Percentiles rank a stretch among this genome's conserved stretches.
phyloP scores from a whole-genome alignment of 2,113 vertebrate species.

The Alces alces region DNA sequence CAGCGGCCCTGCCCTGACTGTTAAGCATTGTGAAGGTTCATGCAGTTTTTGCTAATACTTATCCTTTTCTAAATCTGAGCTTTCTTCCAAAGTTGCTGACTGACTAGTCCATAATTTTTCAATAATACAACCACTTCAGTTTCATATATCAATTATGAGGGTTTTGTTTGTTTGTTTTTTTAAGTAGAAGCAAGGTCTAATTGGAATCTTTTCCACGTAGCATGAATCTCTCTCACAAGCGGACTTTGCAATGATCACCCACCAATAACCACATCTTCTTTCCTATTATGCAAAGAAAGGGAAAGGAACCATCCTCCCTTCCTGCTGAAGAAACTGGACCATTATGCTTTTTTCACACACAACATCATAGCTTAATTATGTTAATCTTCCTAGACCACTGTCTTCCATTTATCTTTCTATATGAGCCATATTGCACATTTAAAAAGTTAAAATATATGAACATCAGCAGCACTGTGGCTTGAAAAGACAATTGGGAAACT shows the following conservation, averaged over 20 bases:
- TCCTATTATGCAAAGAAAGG: not conserved
- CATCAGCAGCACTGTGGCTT: not conserved
- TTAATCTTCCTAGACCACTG: not conserved
- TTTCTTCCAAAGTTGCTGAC: conserved; percentile 54
- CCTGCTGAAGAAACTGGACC: not conserved
- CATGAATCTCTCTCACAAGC: not conserved
- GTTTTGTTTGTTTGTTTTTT: not conserved
- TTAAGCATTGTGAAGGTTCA: conserved; percentile 38
- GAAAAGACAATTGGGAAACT: not conserved
- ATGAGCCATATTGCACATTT: not conserved
- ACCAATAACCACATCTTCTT: not conserved
- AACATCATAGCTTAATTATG: conserved; percentile 1
- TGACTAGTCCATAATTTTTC: conserved; percentile 37
- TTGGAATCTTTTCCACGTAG: not conserved
- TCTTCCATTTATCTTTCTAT: conserved; percentile 1
- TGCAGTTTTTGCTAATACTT: conserved; percentile 49
- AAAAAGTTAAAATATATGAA: conserved; percentile 18
- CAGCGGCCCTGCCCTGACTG: conserved; percentile 53
- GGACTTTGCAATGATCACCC: not conserved
- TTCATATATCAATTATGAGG: conserved; percentile 15
- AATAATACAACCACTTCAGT: not conserved
- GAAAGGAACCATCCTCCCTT: not conserved
- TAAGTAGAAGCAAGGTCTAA: not conserved
- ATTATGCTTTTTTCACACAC: not conserved
- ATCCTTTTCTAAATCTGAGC: not conserved